These are phyloP conservation scores for Lottia gigantea DNA, from an alignment of 2,888 invertebrate species.

Conservation along the genomic window DNA sequence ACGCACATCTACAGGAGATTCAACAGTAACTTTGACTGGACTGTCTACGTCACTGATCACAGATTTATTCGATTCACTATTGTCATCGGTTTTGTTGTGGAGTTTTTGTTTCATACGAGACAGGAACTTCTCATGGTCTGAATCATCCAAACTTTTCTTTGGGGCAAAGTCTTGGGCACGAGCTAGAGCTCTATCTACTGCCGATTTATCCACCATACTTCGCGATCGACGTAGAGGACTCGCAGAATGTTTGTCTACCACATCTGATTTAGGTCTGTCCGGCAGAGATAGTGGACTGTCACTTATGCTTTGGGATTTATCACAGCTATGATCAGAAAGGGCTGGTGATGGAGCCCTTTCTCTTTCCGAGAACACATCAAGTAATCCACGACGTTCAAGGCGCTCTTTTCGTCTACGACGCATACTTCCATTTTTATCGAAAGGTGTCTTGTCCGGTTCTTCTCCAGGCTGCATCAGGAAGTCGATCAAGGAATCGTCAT, in stretches of 20 bases:
- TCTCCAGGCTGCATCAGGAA: conserved; percentile 46
- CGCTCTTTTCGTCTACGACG: conserved; percentile 48
- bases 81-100: conserved; percentile 21
- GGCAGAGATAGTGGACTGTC: neutral
- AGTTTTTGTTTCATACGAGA: conserved; percentile 33
- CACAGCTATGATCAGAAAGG: conserved; percentile 19
- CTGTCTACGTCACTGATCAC: conserved; percentile 16
- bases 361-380: conserved; percentile 44
- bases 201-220: conserved; percentile 39
- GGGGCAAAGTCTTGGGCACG: conserved; percentile 19
- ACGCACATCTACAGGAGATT: conserved; percentile 4
- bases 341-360: conserved; percentile 60
- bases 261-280: conserved; percentile 35
- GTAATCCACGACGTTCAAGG: conserved; percentile 34
- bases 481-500: conserved; percentile 51
- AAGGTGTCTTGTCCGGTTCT: conserved; percentile 36
- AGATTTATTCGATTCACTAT: neutral
- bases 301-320: conserved; percentile 12
- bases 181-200: conserved; percentile 20
- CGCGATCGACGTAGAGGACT: conserved; percentile 39
- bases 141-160: conserved; percentile 28
- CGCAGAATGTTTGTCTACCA: conserved; percentile 23
- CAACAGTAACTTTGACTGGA: neutral
- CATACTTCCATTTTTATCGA: conserved; percentile 57
- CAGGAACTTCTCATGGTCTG: conserved; percentile 31